Evolutionary conservation across 30 jellyfish, hydroid and myxozoan species (phyloP).

Genomic region (Aurelia aurita): DNA sequence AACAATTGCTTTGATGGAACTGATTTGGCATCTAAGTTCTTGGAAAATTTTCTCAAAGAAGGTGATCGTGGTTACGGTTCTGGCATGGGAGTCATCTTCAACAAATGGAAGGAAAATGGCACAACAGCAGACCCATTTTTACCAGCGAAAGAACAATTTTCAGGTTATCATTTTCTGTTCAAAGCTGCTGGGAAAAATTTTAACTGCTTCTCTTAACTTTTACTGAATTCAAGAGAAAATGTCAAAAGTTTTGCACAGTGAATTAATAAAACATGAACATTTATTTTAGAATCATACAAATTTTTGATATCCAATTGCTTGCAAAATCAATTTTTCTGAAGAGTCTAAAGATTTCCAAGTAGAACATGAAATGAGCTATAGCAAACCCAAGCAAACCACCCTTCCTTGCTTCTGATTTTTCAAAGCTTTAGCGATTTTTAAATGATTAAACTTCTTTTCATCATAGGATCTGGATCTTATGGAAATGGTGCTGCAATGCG

Average conservation of each 20-base stretch:
- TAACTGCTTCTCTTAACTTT: too few relatives aligned
- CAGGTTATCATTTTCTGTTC: constrained; percentile 36
- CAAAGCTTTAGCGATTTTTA: not conserved
- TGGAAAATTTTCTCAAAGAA: constrained; percentile 59
- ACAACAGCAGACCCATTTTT: constrained; percentile 34
- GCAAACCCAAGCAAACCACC: too few relatives aligned
- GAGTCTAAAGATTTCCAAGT: too few relatives aligned
- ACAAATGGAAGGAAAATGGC: constrained; percentile 71
- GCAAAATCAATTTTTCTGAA: too few relatives aligned
- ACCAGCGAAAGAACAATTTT: constrained; percentile 86
- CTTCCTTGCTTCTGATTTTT: too few relatives aligned
- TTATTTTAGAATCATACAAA: too few relatives aligned
- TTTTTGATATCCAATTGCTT: too few relatives aligned
- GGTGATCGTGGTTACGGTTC: constrained; percentile 91
- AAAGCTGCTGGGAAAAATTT: too few relatives aligned
- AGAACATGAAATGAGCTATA: too few relatives aligned
- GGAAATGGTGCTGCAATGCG: constrained; percentile 99
- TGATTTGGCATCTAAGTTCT: constrained; percentile 78
- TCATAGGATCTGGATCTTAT: constrained; percentile 77
- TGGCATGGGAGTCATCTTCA: constrained; percentile 71
- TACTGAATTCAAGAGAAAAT: too few relatives aligned
- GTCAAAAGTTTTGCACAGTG: too few relatives aligned
- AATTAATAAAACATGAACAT: too few relatives aligned
- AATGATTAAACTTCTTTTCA: not conserved
- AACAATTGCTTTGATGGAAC: constrained; percentile 76